Evolutionary conservation across 1,140 invertebrate species (phyloP).

Genomic region (Cydia amplana): DNA sequence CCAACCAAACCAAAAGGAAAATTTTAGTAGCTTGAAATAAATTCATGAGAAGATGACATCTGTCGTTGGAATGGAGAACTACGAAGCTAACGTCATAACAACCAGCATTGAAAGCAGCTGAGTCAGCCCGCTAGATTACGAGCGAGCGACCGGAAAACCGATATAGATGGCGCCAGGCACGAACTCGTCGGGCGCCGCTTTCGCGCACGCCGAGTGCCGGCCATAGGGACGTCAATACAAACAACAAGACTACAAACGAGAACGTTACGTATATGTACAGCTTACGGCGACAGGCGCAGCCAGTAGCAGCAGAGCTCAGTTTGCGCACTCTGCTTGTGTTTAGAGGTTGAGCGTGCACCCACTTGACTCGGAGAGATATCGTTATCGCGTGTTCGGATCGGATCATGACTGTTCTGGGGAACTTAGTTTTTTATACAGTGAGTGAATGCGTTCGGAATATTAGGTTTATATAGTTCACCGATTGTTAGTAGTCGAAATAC

Average conservation of each 20-base stretch:
- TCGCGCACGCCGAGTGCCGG: constrained; percentile 57
- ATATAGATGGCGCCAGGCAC: constrained; percentile 34
- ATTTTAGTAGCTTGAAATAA: not conserved
- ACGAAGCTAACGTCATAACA: not conserved
- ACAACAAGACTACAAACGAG: constrained; percentile 65
- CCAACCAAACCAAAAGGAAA: too few relatives aligned
- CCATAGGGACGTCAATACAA: constrained; percentile 69
- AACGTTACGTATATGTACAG: constrained; percentile 64
- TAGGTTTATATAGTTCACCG: constrained; percentile 42
- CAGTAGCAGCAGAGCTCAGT: constrained; percentile 64
- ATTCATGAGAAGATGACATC: not conserved
- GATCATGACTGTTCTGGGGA: constrained; percentile 53
- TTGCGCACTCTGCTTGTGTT: constrained; percentile 67
- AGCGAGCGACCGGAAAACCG: not conserved
- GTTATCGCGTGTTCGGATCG: constrained; percentile 56
- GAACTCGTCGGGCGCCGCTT: constrained; percentile 35
- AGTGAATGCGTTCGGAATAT: constrained; percentile 42
- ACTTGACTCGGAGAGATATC: constrained; percentile 55
- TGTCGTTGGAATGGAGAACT: not conserved
- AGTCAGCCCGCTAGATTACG: not conserved
- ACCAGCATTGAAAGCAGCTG: not conserved
- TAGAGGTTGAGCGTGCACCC: constrained; percentile 57
- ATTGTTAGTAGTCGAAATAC: constrained; percentile 42
- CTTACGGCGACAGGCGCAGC: constrained; percentile 55
- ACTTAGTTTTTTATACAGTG: constrained; percentile 47